Evolutionary conservation across 2,888 invertebrate genomes (phyloP), one percentile per base, ranked within the genome.

Genomic region (Mythimna ferrago): DNA sequence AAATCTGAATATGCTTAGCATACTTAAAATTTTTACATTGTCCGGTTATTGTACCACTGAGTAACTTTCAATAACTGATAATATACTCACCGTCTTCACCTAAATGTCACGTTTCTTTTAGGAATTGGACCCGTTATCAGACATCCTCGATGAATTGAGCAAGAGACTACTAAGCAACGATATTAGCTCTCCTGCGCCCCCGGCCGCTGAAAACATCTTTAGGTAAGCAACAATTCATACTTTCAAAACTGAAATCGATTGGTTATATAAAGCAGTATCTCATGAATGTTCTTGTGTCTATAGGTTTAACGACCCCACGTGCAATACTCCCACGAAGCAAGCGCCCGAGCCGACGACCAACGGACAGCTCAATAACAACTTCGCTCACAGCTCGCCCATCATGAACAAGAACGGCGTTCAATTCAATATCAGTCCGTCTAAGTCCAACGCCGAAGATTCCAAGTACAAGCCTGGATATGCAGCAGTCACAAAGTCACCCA

Each of bases 141-240:
- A 97, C 64, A 97, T 98, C 73, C 94, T 98, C 69, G 98, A 98
- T 66, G 97, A 97, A 87, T 93, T 97, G 53, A 97, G 97, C 61
- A 96, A 98, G 86, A 97, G 97, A 84, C 96, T 97, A 70, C 94
- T 97, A 53, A 94, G 92, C 87, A 93, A 94, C 76, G 95, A 96
- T 66, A 92, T 88, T 73, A 92, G 87, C 61, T 93, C 93, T 78
- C 91, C 93, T 54, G 80, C 91, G 75, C 84, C 95, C 83, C 92
- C 89, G 7, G 90, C 96, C 16, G 94, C 97, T 82, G 97, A 97
- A 78, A 97, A 97, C 82, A 97, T 97, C 77, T 97, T 97, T 92
- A 96, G 97, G 96, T 97, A 88, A 84, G 73, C 54, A 32, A 38
- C 4, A 60, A 4, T 7, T 26, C 14, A 53, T 16, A 7, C 11